Percentiles rank a stretch among this genome's conserved stretches.
These are phyloP conservation scores for Falco cherrug DNA, from an alignment of 2,797 vertebrate species.

Conservation along the genomic window DNA sequence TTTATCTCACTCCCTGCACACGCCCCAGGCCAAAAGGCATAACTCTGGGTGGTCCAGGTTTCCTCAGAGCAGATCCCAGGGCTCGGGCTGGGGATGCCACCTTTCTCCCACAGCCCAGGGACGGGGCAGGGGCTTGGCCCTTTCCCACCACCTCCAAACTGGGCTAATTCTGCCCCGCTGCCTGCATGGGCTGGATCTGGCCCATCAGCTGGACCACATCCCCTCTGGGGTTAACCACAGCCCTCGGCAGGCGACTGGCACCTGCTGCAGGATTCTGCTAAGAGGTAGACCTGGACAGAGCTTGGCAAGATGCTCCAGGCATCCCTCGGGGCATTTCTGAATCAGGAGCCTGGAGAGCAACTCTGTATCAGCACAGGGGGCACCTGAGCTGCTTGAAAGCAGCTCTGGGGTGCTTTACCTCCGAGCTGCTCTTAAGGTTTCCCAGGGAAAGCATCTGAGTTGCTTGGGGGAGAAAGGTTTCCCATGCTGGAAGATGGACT, in stretches of 20 bases:
- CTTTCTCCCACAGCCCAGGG: neutral
- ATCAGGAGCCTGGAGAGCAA: neutral
- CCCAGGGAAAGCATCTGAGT: neutral
- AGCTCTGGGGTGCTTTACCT: neutral
- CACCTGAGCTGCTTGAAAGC: neutral
- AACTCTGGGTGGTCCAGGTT: neutral
- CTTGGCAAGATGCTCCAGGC: neutral
- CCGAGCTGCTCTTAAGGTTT: neutral
- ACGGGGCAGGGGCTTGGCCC: neutral
- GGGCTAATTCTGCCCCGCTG: neutral
- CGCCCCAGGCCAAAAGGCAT: neutral
- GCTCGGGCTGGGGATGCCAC: rapidly evolving
- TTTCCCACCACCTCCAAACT: neutral
- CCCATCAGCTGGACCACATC: neutral
- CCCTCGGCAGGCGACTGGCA: neutral
- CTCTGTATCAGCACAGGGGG: neutral
- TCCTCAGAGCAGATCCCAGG: neutral
- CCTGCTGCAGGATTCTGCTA: rapidly evolving
- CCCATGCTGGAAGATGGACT: neutral
- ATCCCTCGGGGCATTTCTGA: neutral
- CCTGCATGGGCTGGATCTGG: neutral
- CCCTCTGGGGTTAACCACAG: neutral
- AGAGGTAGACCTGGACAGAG: neutral
- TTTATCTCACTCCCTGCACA: neutral
- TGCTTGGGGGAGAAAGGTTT: neutral